Evolutionary conservation across 2,888 invertebrate species (phyloP), one percentile per base, ranked within the genome.

Genomic region (Trileptium ribeirensis): DNA sequence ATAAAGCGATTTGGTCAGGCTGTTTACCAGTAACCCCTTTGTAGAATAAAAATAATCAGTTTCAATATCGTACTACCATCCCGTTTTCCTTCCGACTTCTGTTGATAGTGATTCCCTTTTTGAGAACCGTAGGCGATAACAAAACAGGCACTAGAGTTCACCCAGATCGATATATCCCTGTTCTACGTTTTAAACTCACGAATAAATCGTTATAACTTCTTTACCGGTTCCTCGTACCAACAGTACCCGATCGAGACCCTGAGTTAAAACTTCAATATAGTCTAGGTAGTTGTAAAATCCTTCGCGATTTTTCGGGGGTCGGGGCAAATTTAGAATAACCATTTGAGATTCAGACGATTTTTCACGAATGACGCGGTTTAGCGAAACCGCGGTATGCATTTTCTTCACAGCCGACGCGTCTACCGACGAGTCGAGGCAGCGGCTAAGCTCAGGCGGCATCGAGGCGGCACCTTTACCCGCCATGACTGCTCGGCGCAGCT

Each of bases 151-250:
- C n/a, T n/a, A n/a, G n/a, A n/a, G n/a, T n/a, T n/a, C n/a, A n/a
- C n/a, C n/a, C n/a, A n/a, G n/a, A n/a, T n/a, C n/a, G n/a, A n/a
- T n/a, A n/a, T n/a, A n/a, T n/a, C n/a, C n/a, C n/a, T n/a, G n/a
- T n/a, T n/a, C n/a, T n/a, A n/a, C n/a, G n/a, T n/a, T n/a, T n/a
- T n/a, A n/a, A 67, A 37, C 29, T 86, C 84, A 98, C 92, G 97
- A 97, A 92, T 97, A 98, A 90, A 97, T 97, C 89, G 98, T 98
- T 91, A 98, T 97, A 86, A 98, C 97, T 92, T 98, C 98, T 89
- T 96, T 94, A 79, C 97, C 97, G 86, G 96, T 95, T 85, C 98
- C 98, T 89, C 97, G 93, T 87, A 98, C 97, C 95, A 97, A 96
- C 87, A 97, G 91, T 87, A 96, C 96, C 89, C 95, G 92, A 90